Conservation (phyloP, 2,888 invertebrate species). For the Metallyticus violacea region DNA sequence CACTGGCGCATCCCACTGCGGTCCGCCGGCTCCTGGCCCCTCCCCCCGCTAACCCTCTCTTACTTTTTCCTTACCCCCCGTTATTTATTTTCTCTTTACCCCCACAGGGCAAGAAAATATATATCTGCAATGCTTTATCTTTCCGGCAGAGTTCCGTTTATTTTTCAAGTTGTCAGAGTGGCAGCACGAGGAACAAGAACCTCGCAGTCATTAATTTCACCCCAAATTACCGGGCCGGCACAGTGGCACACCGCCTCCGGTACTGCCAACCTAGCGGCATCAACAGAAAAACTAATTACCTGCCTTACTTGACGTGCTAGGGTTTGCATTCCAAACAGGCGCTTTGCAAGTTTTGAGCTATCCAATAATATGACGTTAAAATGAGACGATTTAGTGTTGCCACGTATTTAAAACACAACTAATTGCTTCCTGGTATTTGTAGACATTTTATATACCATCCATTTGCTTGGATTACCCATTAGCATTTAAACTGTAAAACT, state of each 20-base stretch:
- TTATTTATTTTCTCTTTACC: conserved; percentile 27
- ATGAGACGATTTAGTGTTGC: too few species aligned
- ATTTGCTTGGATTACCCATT: too few species aligned
- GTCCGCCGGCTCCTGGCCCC: neutral
- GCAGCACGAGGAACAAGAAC: conserved; percentile 26
- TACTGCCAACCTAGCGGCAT: neutral
- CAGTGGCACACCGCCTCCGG: neutral
- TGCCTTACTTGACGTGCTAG: neutral
- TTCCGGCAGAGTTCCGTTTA: conserved; percentile 28
- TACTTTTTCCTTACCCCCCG: neutral
- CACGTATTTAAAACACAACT: too few species aligned
- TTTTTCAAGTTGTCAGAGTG: conserved; percentile 28
- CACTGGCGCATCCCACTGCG: neutral
- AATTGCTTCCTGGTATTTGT: too few species aligned
- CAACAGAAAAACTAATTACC: neutral
- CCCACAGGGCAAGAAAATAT: conserved; percentile 28
- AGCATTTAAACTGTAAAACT: too few species aligned
- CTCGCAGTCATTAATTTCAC: conserved; percentile 28
- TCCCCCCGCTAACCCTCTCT: neutral
- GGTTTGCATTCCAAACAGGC: neutral
- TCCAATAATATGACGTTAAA: too few species aligned
- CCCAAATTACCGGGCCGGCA: conserved; percentile 24
- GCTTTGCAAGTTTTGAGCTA: neutral
- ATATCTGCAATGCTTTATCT: conserved; percentile 33
- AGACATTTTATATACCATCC: too few species aligned